Percentiles rank a stretch among this genome's conserved stretches.
Conservation (phyloP, 1,140 invertebrate species). For the Arctopsyche grandis region DNA sequence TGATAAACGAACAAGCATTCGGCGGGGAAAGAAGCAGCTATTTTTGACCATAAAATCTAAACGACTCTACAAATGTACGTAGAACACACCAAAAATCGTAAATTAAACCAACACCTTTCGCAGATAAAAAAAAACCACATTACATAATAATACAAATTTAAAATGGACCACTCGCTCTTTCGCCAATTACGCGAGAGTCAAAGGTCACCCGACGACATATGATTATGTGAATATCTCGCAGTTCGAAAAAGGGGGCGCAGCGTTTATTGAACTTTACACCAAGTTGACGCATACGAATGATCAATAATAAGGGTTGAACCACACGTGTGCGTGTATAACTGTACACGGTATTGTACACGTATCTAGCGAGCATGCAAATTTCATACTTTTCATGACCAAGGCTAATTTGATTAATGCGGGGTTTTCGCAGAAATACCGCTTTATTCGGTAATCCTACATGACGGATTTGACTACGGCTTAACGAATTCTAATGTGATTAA, state of each 20-base stretch:
- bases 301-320: constrained; percentile 14
- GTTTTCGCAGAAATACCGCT: constrained; percentile 20
- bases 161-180: no score
- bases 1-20: no score
- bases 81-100: no score
- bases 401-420: constrained; percentile 35
- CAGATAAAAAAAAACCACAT: neutral
- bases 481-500: constrained; percentile 35
- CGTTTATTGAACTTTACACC: constrained; percentile 13
- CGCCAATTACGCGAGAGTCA: neutral
- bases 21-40: no score
- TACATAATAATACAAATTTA: no score
- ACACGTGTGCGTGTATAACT: neutral
- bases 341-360: neutral
- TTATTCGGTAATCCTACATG: constrained; percentile 36
- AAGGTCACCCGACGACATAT: neutral
- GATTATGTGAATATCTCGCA: neutral
- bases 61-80: neutral
- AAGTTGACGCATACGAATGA: constrained; percentile 16
- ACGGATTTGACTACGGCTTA: constrained; percentile 30
- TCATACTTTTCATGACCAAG: constrained; percentile 30
- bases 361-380: constrained; percentile 26
- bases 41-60: no score
- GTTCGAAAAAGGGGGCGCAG: neutral
- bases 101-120: neutral